These are phyloP conservation scores for Strix aluco DNA, from an alignment of 2,113 vertebrate genomes.

Conservation along the genomic window DNA sequence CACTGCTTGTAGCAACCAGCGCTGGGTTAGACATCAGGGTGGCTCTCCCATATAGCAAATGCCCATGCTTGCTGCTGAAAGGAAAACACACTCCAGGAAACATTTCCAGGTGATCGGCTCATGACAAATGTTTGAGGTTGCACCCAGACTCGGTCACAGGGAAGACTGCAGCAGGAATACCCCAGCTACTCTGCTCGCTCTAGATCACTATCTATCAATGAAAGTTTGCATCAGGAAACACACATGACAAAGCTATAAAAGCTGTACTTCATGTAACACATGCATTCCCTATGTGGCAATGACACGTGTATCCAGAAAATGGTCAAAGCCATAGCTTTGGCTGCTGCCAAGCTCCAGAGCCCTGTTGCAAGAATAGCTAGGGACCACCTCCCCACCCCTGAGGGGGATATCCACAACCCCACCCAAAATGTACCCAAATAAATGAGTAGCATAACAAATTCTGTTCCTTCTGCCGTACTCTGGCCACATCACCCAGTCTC, in stretches of 20 bases:
- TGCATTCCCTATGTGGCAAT: not conserved
- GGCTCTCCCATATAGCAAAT: not conserved
- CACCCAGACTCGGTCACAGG: rapidly evolving
- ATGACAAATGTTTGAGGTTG: not conserved
- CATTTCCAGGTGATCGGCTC: not conserved
- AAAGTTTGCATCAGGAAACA: not conserved
- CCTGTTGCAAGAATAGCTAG: not conserved
- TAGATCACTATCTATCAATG: rapidly evolving
- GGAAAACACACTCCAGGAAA: not conserved
- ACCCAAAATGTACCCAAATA: not conserved
- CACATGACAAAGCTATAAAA: not conserved
- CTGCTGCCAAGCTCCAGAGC: not conserved
- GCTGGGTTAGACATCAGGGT: not conserved
- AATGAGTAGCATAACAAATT: not conserved
- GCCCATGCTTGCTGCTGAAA: not conserved
- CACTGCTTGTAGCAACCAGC: not conserved
- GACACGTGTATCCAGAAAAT: not conserved
- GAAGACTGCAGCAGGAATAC: not conserved
- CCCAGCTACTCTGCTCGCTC: not conserved
- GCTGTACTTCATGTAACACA: rapidly evolving
- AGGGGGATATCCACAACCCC: not conserved
- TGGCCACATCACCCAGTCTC: not conserved
- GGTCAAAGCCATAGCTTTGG: not conserved
- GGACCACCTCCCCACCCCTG: not conserved
- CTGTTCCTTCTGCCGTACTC: not conserved